Conservation (phyloP, 2,888 invertebrate species). For the Plagiodera versicolora region DNA sequence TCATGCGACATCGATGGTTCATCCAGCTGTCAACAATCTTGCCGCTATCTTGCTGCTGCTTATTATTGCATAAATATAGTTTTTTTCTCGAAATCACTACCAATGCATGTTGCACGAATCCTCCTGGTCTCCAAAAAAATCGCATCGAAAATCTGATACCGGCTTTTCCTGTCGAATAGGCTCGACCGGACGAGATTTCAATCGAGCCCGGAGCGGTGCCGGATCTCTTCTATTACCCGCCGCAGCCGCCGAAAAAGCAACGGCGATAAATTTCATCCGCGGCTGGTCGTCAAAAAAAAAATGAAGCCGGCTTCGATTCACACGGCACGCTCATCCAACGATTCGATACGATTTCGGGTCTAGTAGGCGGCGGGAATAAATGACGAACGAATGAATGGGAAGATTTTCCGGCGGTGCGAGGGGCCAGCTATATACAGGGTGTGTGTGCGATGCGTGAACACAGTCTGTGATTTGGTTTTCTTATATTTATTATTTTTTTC, state of each 20-base stretch:
- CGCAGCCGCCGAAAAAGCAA: not conserved
- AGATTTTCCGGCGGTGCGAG: not conserved
- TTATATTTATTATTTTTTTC: no score
- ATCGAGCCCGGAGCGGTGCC: not conserved
- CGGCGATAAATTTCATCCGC: not conserved
- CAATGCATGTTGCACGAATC: no score
- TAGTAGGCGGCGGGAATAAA: not conserved
- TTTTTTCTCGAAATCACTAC: no score
- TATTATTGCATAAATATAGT: no score
- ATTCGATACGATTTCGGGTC: not conserved
- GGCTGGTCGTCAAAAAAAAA: not conserved
- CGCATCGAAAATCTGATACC: no score
- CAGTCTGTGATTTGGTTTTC: no score
- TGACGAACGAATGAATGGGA: slow-evolving; percentile 11
- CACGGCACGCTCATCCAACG: not conserved
- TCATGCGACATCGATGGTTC: no score
- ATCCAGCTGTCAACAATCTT: no score
- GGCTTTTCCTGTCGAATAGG: not conserved
- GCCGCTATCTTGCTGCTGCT: no score
- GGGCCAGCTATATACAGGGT: not conserved
- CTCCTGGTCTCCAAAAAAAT: no score
- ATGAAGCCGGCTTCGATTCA: not conserved
- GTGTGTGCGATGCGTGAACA: no score
- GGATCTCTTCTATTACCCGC: no score
- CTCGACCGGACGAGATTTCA: not conserved